Evolutionary conservation across 2,797 vertebrate genomes (phyloP), one percentile per base, ranked within the genome.

Genomic region (Trematomus bernacchii): DNA sequence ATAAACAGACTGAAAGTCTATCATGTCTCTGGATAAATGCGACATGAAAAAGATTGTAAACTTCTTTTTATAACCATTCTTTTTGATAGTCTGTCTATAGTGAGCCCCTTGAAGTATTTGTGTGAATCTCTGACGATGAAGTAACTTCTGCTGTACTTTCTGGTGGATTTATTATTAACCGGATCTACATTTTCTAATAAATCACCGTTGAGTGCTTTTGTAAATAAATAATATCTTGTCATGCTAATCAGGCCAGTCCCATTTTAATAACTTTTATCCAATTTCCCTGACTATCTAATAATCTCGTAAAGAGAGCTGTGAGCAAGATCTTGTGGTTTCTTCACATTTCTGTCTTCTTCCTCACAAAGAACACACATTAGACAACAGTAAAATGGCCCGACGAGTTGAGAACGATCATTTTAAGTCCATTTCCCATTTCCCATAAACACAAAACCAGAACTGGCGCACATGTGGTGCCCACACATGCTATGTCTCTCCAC

Each of bases 241-340:
- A 27, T 27, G 47, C 57, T 55, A 61, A 86, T 76, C 44, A 63
- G 53, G 19, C 27, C 15, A 18, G 23, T 63, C 63, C 13, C 18
- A 70, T 71, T 83, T 51, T 74, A 73, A 82, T 54, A 77, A 77
- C 4, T 14, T 80, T 80, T 50, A 77, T 52, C 48, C 37, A 61
- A n/a, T 80, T 69, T 77, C 78, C 73, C 65, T 76, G 72, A 84
- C 75, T 76, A 73, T 62, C 77, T 58, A 23, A 37, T 65, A 0
- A 76, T 84, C 70, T 70, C 15, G 15, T 18, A 18, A 60, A 54
- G 48, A 19, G 9, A 57, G 65, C 81, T 50, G 42, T 33, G 0
- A 81, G 62, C 68, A 43, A 83, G 50, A 40, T 42, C 71, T 61
- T 46, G 15, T 37, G 6, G 53, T 76, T 48, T 46, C 53, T n/a